phyloP scores from a whole-genome alignment of 2,113 vertebrate species.

The Nycticorax nycticorax region DNA sequence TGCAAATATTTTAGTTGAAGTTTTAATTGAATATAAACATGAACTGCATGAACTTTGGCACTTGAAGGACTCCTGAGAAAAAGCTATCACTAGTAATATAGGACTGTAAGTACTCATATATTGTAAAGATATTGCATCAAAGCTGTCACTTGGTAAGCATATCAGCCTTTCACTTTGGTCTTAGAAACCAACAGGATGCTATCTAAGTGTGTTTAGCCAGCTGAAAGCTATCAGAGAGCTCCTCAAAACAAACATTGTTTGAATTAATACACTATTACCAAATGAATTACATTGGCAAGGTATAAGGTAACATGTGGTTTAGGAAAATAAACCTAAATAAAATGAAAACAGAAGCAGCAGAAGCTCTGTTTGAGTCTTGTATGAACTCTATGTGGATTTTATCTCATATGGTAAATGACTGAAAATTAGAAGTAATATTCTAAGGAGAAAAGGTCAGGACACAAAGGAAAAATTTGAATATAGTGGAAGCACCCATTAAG shows the following conservation, averaged over 20 bases:
- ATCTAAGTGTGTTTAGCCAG: constrained; percentile 61
- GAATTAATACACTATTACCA: constrained; percentile 66
- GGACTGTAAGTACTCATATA: background rate
- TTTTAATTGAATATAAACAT: constrained; percentile 44
- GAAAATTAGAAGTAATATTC: background rate
- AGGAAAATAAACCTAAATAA: constrained; percentile 67
- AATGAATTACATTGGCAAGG: constrained; percentile 50
- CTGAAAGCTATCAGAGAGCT: constrained; percentile 63
- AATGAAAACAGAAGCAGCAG: constrained; percentile 57
- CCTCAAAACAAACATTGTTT: constrained; percentile 59
- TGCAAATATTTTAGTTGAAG: constrained; percentile 10
- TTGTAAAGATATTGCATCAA: constrained; percentile 17
- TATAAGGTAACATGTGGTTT: constrained; percentile 56
- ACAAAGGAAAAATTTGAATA: background rate
- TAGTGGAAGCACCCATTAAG: background rate
- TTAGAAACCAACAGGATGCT: constrained; percentile 55
- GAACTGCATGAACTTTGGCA: constrained; percentile 39
- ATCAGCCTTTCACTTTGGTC: constrained; percentile 32
- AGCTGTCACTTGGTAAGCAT: background rate
- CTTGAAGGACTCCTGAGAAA: constrained; percentile 5
- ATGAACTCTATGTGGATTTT: constrained; percentile 27
- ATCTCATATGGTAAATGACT: background rate
- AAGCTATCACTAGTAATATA: background rate
- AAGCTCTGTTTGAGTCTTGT: constrained; percentile 21
- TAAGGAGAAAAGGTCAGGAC: background rate